phyloP scores from a whole-genome alignment of 92 coral and sea anemone genomes.

The Porites evermanni region DNA sequence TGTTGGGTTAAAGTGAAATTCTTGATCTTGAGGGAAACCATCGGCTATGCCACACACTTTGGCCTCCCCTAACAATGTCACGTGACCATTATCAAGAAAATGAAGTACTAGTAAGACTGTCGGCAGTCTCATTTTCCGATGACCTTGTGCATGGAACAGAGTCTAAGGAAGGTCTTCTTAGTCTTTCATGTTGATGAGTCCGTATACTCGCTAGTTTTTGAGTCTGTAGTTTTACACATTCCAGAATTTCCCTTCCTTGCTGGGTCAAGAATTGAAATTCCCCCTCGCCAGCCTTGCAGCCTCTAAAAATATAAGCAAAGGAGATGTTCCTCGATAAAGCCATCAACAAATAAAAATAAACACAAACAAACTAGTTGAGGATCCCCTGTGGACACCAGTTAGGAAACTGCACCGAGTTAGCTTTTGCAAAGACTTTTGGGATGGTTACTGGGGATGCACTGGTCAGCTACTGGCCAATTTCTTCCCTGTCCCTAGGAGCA shows the following conservation, averaged over 20 bases:
- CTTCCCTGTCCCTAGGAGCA: too few relatives aligned
- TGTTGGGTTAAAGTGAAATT: neutral
- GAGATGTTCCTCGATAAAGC: too few relatives aligned
- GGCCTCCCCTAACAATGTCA: neutral
- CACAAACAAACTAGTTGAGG: too few relatives aligned
- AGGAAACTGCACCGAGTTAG: too few relatives aligned
- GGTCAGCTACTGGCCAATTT: too few relatives aligned
- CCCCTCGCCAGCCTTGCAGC: slow-evolving; percentile 89
- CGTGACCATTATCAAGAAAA: slow-evolving; percentile 33
- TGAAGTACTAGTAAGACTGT: slow-evolving; percentile 83
- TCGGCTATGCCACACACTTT: neutral
- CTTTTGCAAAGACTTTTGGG: too few relatives aligned
- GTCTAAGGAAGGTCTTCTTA: slow-evolving; percentile 71
- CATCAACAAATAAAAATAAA: too few relatives aligned
- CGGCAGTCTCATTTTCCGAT: slow-evolving; percentile 85
- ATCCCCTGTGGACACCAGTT: too few relatives aligned
- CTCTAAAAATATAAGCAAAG: slow-evolving; percentile 64
- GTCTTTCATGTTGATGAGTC: slow-evolving; percentile 53
- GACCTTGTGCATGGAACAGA: slow-evolving; percentile 87
- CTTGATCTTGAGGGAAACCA: neutral
- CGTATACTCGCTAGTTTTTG: slow-evolving; percentile 85
- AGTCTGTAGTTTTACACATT: slow-evolving; percentile 91
- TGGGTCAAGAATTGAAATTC: slow-evolving; percentile 93
- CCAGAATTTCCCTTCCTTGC: slow-evolving; percentile 94
- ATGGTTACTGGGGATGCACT: too few relatives aligned